Base-by-base conservation (phyloP, 2,888 invertebrate species). In the Rhyacophila evoluta region DNA sequence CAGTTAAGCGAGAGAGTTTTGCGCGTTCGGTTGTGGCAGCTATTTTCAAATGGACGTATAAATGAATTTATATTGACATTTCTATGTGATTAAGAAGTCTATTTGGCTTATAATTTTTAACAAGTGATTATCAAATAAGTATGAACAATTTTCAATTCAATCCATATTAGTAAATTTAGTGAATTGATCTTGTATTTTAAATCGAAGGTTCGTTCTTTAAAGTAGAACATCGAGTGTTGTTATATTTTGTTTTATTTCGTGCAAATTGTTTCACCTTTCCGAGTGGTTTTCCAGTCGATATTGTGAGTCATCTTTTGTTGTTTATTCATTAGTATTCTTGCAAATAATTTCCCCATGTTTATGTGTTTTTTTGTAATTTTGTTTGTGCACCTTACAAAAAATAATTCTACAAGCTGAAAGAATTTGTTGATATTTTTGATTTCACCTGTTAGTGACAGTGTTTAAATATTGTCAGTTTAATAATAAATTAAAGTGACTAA, bases 1-100 rank as follows among this genome's bases (percentile, higher is more conserved):
- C 80, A 80, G 80, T 78, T 68, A 29, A 77, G 77, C 36, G 73
- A 38, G 67, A 73, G 73, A 39, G 77, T 73, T 19, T 11, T 77
- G 2, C n/a, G 25, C 1, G 72, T 72, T 71, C 19, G 55, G 55
- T 15, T 70, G 25, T n/a, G 15, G 19, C 27, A 72, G 37, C 72
- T 15, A 2, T 72, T 55, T 55, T 55, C 25, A 55, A 55, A 19
- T 25, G 19, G 25, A 55, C 8, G 19, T 15, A 55, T 55, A 55
- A n/a, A 55, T 8, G 19, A 10, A 19, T 55, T 55, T 55, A 55
- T 55, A 55, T 55, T 55, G 29, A 55, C 55, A n/a, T 55, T 19
- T 55, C 15, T 19, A 25, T 25, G 55, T 55, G 55, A 55, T 19
- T 55, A 1, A 55, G 25, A 55, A 2, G 55, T 25, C 15, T 55